Conservation (phyloP, 2,888 invertebrate species). For the Trilocha varians region DNA sequence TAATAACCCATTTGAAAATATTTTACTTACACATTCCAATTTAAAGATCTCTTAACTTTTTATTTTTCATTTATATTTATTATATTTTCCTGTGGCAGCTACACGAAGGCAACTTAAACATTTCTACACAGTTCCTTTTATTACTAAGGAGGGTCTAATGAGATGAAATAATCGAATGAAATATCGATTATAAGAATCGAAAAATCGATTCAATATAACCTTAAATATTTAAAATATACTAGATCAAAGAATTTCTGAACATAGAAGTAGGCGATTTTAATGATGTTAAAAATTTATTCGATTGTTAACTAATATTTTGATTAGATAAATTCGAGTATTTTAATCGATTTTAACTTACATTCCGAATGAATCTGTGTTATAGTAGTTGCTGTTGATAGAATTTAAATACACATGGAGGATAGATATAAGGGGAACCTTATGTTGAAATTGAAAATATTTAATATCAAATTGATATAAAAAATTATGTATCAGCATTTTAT, state of each 20-base stretch:
- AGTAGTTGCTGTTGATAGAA: not conserved
- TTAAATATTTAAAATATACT: not conserved
- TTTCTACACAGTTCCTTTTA: slow-evolving; percentile 16
- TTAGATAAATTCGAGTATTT: slow-evolving; percentile 3
- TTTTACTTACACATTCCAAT: slow-evolving; percentile 4
- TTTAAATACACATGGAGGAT: not conserved
- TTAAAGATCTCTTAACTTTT: slow-evolving; percentile 4
- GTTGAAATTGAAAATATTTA: no score
- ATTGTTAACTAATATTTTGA: not conserved
- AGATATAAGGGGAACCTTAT: no score
- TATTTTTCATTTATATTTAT: not conserved
- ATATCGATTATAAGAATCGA: not conserved
- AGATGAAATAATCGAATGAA: slow-evolving; percentile 15
- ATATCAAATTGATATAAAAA: no score
- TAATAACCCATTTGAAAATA: not conserved
- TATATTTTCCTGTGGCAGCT: slow-evolving; percentile 6
- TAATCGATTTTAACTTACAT: slow-evolving; percentile 22
- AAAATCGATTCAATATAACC: not conserved
- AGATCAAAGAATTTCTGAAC: not conserved
- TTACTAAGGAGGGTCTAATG: slow-evolving; percentile 25
- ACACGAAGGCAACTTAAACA: slow-evolving; percentile 18
- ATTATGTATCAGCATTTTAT: no score
- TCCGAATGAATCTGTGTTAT: slow-evolving; percentile 32
- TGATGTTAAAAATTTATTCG: not conserved
- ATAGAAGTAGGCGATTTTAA: not conserved